Evolutionary conservation across 2,888 invertebrate species (phyloP).

Genomic region (Entomobrya multifasciata): DNA sequence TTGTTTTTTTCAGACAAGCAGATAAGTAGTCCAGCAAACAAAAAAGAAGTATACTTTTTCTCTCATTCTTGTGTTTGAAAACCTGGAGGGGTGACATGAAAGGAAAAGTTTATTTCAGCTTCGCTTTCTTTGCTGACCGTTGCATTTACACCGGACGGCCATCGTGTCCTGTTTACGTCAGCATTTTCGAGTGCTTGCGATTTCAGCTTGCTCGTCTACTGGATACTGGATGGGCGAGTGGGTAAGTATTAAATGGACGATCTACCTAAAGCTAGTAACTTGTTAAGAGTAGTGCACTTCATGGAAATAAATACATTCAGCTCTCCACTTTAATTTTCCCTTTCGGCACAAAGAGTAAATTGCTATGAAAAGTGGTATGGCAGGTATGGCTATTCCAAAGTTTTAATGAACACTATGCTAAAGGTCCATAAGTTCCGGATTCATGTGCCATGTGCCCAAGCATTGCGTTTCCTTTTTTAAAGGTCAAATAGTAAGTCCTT

Average conservation of each 20-base stretch:
- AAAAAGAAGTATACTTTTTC: neutral
- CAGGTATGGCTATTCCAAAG: too few species aligned
- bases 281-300: neutral
- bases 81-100: neutral
- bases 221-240: neutral
- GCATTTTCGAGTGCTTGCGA: constrained; percentile 8
- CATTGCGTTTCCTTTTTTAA: too few species aligned
- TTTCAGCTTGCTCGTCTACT: neutral
- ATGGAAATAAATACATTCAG: neutral
- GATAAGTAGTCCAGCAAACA: neutral
- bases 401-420: too few species aligned
- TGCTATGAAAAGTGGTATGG: neutral
- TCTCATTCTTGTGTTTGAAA: neutral
- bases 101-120: neutral
- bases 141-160: constrained; percentile 33
- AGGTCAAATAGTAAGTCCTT: too few species aligned
- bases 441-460: too few species aligned
- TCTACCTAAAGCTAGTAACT: too few species aligned
- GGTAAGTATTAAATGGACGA: neutral
- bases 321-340: constrained; percentile 1
- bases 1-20: neutral
- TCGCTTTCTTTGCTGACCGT: constrained; percentile 47
- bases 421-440: too few species aligned
- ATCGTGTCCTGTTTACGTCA: constrained; percentile 65
- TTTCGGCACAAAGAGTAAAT: neutral